A percentile compares a stretch with the other conserved stretches of the same genome.
These are phyloP conservation scores for Triops cancriformis DNA, from an alignment of 1,140 invertebrate species.

Conservation along the genomic window DNA sequence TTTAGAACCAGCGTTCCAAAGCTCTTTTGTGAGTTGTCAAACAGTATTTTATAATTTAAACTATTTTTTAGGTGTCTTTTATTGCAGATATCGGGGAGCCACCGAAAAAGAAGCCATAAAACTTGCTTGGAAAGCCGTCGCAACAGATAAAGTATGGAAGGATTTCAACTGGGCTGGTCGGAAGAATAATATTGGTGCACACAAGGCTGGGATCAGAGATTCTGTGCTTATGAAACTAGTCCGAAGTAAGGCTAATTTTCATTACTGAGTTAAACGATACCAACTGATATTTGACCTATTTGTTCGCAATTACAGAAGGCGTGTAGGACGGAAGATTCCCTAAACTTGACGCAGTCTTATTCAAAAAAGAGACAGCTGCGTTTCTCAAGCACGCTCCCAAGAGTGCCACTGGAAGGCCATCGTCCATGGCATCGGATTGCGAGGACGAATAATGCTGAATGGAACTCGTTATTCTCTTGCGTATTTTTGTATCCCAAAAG, in stretches of 20 bases:
- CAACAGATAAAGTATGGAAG: background rate
- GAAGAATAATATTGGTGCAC: background rate
- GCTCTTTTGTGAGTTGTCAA: background rate
- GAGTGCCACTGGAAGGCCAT: too few relatives aligned
- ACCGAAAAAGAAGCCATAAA: background rate
- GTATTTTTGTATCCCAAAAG: too few relatives aligned
- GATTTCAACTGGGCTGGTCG: background rate
- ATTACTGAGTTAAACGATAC: background rate
- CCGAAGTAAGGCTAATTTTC: background rate
- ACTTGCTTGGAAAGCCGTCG: background rate
- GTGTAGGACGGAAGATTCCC: background rate
- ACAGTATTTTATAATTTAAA: background rate
- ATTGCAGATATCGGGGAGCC: background rate
- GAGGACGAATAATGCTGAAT: too few relatives aligned
- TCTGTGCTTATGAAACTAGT: background rate
- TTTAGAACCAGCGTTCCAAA: background rate
- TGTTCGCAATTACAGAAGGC: background rate
- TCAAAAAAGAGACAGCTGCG: too few relatives aligned
- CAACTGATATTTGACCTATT: background rate
- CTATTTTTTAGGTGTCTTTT: background rate
- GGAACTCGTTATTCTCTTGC: too few relatives aligned
- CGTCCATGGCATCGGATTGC: too few relatives aligned
- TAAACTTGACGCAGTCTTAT: too few relatives aligned
- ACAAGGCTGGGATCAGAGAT: background rate
- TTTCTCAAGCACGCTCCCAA: too few relatives aligned